Base-by-base conservation (phyloP, 2,797 vertebrate genomes). In the Platyrinchus mystaceus region DNA sequence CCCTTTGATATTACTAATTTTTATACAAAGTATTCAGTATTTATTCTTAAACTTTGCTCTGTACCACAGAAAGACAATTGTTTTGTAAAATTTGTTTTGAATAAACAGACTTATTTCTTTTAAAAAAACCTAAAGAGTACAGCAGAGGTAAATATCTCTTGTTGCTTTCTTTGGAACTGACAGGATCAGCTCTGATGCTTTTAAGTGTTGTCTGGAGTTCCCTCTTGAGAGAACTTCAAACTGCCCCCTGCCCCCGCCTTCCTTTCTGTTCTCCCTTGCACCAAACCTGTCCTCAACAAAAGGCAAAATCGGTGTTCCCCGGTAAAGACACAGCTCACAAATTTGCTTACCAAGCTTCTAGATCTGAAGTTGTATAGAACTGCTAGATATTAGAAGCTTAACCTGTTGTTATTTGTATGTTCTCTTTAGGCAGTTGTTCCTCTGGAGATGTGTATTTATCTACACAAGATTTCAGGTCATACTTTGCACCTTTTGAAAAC, bases 11-110 rank as follows among this genome's bases (percentile, higher is more conserved):
- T 91, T 97, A 95, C 95, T 96, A 92, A 97, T 97, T 98, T 97
- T 98, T 97, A 97, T 98, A 97, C 85, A 70, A 96, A 96, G 83
- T 89, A 81, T 94, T 95, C 96, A 95, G 59, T 97, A 98, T 98
- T 98, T 98, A 97, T 97, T 97, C 96, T 91, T 96, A 90, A 94
- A 96, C 73, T 95, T 96, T 96, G 84, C 81, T 97, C 96, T 97
- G 69, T 96, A 96, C 81, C 89, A 94, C 84, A 96, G 96, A 93
- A 96, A 94, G 66, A 94, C 86, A 87, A 66, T 92, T 95, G 74
- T 89, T 97, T 97, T 93, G 86, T 94, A 97, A 97, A 97, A 96
- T 60, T 88, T 96, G 84, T 98, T 98, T 98, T 93, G 96, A 98
- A 98, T 98, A 98, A 98, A 98, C 67, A 92, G 84, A 95, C 49